A percentile compares a stretch with the other conserved stretches of the same genome.
Evolutionary conservation across 2,113 vertebrate species (phyloP).

Genomic region (Pseudonaja textilis): DNA sequence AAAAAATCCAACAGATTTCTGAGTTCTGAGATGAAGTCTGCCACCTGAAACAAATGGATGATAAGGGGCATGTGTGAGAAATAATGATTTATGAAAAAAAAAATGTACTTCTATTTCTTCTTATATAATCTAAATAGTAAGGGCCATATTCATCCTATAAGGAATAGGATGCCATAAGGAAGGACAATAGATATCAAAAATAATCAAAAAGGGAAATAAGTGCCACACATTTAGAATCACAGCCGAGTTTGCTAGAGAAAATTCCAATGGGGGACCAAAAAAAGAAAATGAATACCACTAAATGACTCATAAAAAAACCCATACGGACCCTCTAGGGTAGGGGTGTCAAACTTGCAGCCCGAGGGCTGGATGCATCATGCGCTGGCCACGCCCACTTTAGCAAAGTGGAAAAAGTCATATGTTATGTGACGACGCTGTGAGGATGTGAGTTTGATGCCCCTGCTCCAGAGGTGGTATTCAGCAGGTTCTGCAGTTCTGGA

Average conservation of each 20-base stretch:
- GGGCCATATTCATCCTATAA: not conserved
- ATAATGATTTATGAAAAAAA: not conserved
- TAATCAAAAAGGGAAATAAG: not conserved
- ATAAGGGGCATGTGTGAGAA: not conserved
- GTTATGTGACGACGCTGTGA: too few species aligned
- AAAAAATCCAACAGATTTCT: not conserved
- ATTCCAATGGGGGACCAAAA: not conserved
- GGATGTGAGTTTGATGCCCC: too few species aligned
- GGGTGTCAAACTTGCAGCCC: too few species aligned
- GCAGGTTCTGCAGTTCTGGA: too few species aligned
- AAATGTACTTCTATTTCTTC: not conserved
- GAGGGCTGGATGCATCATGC: too few species aligned
- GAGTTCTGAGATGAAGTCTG: not conserved
- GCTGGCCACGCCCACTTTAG: too few species aligned
- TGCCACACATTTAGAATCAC: not conserved
- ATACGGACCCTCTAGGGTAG: not conserved
- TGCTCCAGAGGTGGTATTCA: too few species aligned
- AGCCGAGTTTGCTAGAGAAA: not conserved
- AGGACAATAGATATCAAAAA: not conserved
- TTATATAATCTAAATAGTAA: not conserved
- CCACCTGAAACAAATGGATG: not conserved
- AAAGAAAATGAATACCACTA: not conserved
- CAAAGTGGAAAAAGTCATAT: too few species aligned
- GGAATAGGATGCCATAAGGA: not conserved
- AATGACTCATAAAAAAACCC: not conserved